Evolutionary conservation across 2,797 vertebrate genomes (phyloP).

Genomic region (Vultur gryphus): DNA sequence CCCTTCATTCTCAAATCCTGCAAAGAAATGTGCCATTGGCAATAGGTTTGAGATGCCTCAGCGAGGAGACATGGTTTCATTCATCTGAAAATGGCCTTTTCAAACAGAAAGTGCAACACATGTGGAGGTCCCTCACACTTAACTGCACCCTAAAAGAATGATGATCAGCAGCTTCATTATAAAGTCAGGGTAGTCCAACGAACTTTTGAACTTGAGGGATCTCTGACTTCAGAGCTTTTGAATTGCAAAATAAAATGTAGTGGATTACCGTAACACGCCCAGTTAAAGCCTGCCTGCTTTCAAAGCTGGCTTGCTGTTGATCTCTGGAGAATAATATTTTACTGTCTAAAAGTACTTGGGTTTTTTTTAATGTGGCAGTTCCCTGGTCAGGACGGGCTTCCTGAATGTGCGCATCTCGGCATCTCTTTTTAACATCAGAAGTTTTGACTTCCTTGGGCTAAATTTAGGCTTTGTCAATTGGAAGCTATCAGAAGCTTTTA

Average conservation of each 20-base stretch:
- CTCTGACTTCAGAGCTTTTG: not conserved
- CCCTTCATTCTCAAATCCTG: not conserved
- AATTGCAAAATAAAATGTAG: not conserved
- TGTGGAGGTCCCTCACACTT: accelerated
- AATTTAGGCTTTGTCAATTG: conserved; percentile 23
- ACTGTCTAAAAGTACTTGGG: not conserved
- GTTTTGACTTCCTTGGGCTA: conserved; percentile 24
- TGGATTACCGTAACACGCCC: not conserved
- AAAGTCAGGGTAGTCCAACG: not conserved
- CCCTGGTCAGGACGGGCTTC: not conserved
- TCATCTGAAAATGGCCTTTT: not conserved
- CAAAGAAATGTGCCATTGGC: not conserved
- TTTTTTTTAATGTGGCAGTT: not conserved
- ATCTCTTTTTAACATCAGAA: not conserved
- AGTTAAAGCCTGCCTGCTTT: not conserved
- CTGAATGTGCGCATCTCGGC: not conserved
- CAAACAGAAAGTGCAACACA: not conserved
- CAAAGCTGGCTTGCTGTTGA: not conserved
- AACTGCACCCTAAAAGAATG: not conserved
- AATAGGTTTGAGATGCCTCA: not conserved
- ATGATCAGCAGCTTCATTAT: not conserved
- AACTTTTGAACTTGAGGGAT: not conserved
- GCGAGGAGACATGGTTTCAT: not conserved
- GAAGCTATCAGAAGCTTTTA: conserved; percentile 37
- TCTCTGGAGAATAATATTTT: not conserved